Base-by-base conservation (phyloP, 2,797 vertebrate species). In the Tapera naevia region DNA sequence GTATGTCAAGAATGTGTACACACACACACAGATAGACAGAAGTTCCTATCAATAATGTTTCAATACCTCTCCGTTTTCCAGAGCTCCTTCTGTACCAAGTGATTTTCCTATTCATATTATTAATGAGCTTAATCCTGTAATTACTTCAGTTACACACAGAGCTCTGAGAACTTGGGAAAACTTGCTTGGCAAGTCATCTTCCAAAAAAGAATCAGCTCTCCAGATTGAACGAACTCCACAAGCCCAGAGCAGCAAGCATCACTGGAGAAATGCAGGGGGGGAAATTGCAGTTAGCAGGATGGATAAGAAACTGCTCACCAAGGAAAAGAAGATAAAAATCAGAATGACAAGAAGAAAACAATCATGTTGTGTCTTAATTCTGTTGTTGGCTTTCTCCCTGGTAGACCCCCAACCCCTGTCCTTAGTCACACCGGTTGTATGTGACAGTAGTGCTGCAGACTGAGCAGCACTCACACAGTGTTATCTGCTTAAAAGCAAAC, bases 101-200 rank as follows among this genome's bases (percentile, higher is more conserved):
- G 93, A 96, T 97, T 97, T 89, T 96, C 56, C 86, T 91, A 84
- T 91, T 93, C 89, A 92, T 94, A 95, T 97, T 97, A 97, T 97
- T 97, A 97, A 97, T 97, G 85, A 97, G 64, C 65, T 97, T 95
- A 96, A 93, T 97, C 91, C 81, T 78, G 5, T 96, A 97, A 97
- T 98, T 98, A 97, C 93, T 97, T 95, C 80, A 96, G 96, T 92
- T 95, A 88, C 96, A 97, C 48, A 57, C 81, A 96, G 97, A 97
- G 96, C 93, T 97, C 74, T 91, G 97, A 97, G 96, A 97, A 97
- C 92, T 66, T 94, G 94, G 97, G 97, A 97, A 92, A 93, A 96
- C 69, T 94, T 96, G 83, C 69, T 95, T 96, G 96, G 88, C 88
- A 96, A 97, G 84, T 9, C 17, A 92, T 58, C 60, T 78, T n/a